Evolutionary conservation across 2,113 vertebrate genomes (phyloP).

Genomic region (Hyperopisus bebe): DNA sequence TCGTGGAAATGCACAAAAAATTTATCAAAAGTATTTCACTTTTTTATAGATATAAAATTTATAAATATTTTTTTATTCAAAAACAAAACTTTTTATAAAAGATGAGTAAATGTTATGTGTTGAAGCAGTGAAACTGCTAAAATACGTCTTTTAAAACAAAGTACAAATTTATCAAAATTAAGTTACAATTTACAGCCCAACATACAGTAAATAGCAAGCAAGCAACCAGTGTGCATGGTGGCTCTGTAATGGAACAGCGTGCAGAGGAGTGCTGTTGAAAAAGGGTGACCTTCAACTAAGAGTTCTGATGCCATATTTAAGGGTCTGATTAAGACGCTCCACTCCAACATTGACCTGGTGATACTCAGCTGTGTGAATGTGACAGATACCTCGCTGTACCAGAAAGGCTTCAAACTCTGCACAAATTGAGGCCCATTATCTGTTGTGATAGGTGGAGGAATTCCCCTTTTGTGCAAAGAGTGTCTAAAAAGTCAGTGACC

Average conservation of each 20-base stretch:
- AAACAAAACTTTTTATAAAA: background rate
- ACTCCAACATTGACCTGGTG: constrained; percentile 9
- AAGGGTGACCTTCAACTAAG: background rate
- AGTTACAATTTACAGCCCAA: background rate
- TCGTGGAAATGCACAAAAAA: background rate
- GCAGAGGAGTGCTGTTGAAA: background rate
- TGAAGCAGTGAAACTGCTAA: background rate
- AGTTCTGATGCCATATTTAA: constrained; percentile 7
- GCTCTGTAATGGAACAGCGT: constrained; percentile 11
- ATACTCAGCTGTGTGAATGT: background rate
- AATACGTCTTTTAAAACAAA: background rate
- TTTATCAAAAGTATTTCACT: background rate
- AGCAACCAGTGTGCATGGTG: background rate
- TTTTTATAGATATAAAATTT: background rate
- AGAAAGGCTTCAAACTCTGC: background rate
- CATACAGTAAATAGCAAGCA: background rate
- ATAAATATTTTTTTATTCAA: background rate
- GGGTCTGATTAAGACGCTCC: background rate
- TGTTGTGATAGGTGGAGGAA: background rate
- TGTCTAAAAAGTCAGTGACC: background rate
- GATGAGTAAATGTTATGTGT: background rate
- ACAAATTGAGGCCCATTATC: background rate
- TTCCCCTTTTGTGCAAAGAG: background rate
- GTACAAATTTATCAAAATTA: background rate
- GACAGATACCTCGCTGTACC: background rate